phyloP scores from a whole-genome alignment of 2,888 invertebrate species.

The Heliconius erato region DNA sequence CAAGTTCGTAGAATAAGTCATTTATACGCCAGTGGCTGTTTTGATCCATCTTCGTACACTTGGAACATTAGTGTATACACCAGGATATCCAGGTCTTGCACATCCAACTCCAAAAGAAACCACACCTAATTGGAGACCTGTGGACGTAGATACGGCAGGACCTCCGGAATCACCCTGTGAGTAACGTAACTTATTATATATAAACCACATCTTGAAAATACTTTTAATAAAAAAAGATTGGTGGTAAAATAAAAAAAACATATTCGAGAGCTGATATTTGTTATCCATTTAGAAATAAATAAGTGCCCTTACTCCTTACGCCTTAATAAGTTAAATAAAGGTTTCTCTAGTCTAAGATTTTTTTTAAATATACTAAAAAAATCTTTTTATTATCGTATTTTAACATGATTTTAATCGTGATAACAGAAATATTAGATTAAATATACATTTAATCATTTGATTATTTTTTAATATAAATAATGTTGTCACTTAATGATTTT shows the following conservation, averaged over 20 bases:
- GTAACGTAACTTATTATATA: background rate
- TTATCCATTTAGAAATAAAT: too few species aligned
- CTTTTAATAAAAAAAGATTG: too few species aligned
- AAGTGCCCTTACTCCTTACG: too few species aligned
- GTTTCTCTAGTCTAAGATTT: too few species aligned
- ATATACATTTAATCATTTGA: background rate
- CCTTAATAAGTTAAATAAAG: too few species aligned
- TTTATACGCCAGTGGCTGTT: constrained; percentile 47
- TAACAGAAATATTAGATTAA: background rate
- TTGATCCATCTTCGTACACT: constrained; percentile 56
- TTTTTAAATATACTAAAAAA: too few species aligned
- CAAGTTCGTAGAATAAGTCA: background rate
- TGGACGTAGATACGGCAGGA: constrained; percentile 57
- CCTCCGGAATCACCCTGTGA: constrained; percentile 60
- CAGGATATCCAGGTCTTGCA: constrained; percentile 59
- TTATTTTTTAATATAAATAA: background rate
- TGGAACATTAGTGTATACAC: constrained; percentile 62
- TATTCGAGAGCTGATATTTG: too few species aligned
- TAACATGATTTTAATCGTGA: background rate
- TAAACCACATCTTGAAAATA: background rate
- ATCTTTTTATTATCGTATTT: too few species aligned
- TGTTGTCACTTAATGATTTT: background rate
- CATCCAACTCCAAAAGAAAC: constrained; percentile 65
- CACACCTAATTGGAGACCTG: constrained; percentile 57
- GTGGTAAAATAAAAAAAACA: too few species aligned